Percentiles rank a stretch among this genome's conserved stretches.
Conservation (phyloP, 2,113 vertebrate genomes). For the Plectropomus leopardus region DNA sequence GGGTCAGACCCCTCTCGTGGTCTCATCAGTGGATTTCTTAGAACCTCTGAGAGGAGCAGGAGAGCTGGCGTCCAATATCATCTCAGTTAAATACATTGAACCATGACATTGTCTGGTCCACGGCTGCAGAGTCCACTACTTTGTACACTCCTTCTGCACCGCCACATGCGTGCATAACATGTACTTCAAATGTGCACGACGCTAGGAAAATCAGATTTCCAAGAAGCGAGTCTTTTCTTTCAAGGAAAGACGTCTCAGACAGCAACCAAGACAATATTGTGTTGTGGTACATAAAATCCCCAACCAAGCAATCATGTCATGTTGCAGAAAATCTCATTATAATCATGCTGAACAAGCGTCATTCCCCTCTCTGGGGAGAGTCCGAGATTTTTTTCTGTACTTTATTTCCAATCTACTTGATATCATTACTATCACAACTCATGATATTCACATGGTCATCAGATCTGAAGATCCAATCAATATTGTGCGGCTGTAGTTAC, state of each 20-base stretch:
- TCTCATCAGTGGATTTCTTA: constrained; percentile 43
- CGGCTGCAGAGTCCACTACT: constrained; percentile 14
- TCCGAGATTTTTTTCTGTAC: constrained; percentile 3
- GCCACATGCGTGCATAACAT: background rate
- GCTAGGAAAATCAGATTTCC: background rate
- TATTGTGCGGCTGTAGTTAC: background rate
- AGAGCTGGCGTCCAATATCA: constrained; percentile 57
- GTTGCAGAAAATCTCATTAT: constrained; percentile 42
- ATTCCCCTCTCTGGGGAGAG: constrained; percentile 18
- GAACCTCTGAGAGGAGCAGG: constrained; percentile 57
- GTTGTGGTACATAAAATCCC: constrained; percentile 35
- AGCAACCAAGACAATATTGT: constrained; percentile 9
- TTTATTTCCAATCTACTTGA: background rate
- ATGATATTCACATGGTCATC: background rate
- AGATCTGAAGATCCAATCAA: background rate
- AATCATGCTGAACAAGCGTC: constrained; percentile 35
- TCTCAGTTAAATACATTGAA: constrained; percentile 51
- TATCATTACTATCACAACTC: background rate
- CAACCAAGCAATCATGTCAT: constrained; percentile 40
- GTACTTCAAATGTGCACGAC: background rate
- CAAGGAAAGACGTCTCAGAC: constrained; percentile 23
- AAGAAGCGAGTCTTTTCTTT: constrained; percentile 9
- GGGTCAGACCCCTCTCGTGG: constrained; percentile 5
- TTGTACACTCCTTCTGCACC: background rate
- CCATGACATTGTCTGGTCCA: constrained; percentile 52